Conservation (phyloP, 2,113 vertebrate species). For the Elanus axillaris region DNA sequence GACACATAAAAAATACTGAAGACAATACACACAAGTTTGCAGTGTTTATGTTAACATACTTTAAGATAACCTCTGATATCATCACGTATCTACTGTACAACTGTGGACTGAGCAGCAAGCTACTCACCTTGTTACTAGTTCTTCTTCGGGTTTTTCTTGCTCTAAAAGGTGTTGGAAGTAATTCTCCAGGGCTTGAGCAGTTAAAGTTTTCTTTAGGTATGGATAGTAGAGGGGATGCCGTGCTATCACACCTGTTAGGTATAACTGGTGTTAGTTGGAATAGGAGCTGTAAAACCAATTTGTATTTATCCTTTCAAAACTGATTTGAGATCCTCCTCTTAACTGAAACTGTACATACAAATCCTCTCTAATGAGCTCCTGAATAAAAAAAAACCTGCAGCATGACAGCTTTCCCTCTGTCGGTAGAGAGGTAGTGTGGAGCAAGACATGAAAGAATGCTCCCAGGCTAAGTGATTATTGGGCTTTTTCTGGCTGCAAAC, state of each 20-base stretch:
- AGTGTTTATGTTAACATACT: background rate
- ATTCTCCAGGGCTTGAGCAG: slow-evolving; percentile 73
- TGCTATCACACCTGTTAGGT: slow-evolving; percentile 77
- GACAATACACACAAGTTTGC: background rate
- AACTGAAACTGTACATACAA: background rate
- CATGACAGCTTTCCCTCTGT: background rate
- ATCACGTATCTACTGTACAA: background rate
- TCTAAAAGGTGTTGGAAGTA: slow-evolving; percentile 83
- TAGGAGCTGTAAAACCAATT: background rate
- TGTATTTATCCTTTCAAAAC: background rate
- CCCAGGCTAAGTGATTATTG: background rate
- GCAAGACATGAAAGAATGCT: background rate
- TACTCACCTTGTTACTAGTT: slow-evolving; percentile 77
- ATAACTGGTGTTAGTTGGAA: background rate
- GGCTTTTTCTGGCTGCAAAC: background rate
- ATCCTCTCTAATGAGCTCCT: slow-evolving; percentile 7
- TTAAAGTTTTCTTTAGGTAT: slow-evolving; percentile 85
- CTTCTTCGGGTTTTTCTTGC: slow-evolving; percentile 20
- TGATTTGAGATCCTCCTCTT: background rate
- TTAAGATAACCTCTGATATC: background rate
- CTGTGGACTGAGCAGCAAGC: background rate
- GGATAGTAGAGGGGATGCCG: slow-evolving; percentile 83
- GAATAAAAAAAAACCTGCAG: background rate
- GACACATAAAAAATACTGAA: background rate
- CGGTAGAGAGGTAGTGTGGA: background rate